Evolutionary conservation across 1,140 invertebrate genomes (phyloP).

Genomic region (Aphis gossypii): DNA sequence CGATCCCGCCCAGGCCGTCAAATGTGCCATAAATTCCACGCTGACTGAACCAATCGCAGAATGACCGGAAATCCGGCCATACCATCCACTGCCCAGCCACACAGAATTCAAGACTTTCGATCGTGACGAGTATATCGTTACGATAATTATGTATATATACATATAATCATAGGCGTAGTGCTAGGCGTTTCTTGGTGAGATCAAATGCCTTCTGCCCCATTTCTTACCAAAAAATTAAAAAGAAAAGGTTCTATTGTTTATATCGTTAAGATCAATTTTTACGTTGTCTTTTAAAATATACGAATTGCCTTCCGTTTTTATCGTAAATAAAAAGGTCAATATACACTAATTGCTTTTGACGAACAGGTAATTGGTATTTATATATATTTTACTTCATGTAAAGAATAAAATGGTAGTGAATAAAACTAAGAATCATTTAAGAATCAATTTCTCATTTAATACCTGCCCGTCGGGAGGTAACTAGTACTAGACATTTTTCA

Average conservation of each 20-base stretch:
- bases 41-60: neutral
- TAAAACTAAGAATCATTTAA: too few species aligned
- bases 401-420: too few species aligned
- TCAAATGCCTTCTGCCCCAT: neutral
- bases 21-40: neutral
- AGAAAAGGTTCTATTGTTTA: neutral
- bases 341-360: too few species aligned
- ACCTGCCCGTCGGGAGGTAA: too few species aligned
- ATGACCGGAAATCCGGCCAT: conserved; percentile 61
- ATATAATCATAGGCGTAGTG: neutral
- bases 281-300: too few species aligned
- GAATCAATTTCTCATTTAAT: too few species aligned
- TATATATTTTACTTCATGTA: too few species aligned
- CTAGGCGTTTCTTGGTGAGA: neutral
- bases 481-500: too few species aligned
- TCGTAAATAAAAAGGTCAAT: too few species aligned
- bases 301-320: too few species aligned
- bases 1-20: neutral
- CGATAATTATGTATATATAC: neutral
- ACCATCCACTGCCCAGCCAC: neutral
- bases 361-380: too few species aligned
- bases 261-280: neutral
- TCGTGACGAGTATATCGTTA: neutral
- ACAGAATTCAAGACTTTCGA: neutral
- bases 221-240: neutral